Evolutionary conservation across 2,113 vertebrate species (phyloP).

Genomic region (Notiomystis cincta): DNA sequence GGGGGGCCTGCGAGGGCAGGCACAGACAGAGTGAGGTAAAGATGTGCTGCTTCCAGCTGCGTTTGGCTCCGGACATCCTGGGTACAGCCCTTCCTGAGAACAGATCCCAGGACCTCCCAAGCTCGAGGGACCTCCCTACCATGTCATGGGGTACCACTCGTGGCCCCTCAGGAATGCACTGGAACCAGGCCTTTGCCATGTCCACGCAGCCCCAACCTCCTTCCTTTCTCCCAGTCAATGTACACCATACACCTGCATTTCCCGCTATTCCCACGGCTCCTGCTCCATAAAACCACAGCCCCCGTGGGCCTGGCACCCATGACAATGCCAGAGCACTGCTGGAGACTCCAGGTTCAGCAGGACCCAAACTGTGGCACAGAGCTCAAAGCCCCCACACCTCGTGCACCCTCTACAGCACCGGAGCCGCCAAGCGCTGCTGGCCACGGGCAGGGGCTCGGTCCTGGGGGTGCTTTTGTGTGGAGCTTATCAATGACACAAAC

Average conservation of each 20-base stretch:
- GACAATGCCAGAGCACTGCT: accelerated
- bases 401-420: accelerated
- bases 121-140: accelerated
- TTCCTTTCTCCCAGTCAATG: accelerated
- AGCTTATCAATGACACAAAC: neutral
- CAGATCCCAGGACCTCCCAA: neutral
- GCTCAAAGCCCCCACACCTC: accelerated
- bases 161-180: accelerated
- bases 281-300: accelerated
- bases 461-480: neutral
- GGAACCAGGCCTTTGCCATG: accelerated
- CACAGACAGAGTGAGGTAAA: accelerated
- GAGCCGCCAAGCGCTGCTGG: accelerated
- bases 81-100: conserved; percentile 9
- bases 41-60: neutral
- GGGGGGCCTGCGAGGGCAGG: accelerated
- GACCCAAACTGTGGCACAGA: accelerated
- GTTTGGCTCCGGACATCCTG: neutral
- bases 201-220: accelerated
- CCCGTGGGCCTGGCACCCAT: accelerated
- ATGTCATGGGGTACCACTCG: accelerated
- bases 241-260: accelerated
- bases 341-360: accelerated
- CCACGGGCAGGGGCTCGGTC: accelerated
- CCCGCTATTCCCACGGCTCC: accelerated